Evolutionary conservation across 2,113 vertebrate species (phyloP).

Genomic region (Mesoclemmys tuberculata): DNA sequence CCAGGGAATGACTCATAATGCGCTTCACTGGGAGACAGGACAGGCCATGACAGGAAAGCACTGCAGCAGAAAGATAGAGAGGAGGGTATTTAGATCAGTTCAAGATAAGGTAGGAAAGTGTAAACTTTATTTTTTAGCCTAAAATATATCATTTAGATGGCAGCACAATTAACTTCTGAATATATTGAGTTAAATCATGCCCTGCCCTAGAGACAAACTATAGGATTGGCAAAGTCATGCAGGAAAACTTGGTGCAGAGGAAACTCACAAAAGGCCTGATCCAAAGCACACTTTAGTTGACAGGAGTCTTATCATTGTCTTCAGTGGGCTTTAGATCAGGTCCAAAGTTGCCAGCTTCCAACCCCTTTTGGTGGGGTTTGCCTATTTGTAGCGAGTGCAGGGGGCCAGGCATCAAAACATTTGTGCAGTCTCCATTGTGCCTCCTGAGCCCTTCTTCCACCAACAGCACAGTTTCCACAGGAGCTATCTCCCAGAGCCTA

Average conservation of each 20-base stretch:
- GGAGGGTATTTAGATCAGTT: conserved; percentile 42
- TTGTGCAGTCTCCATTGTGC: not conserved
- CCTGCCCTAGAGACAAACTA: not conserved
- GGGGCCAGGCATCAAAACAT: not conserved
- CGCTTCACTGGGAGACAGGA: conserved; percentile 56
- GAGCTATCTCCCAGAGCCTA: not conserved
- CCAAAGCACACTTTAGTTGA: not conserved
- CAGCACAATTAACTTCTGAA: conserved; percentile 11
- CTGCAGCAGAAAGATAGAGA: conserved; percentile 4
- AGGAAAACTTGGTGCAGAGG: not conserved
- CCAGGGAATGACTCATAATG: conserved; percentile 54
- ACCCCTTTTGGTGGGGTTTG: not conserved
- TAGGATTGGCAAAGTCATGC: not conserved
- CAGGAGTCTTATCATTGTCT: not conserved
- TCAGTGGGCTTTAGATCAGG: not conserved
- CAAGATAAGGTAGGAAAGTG: conserved; percentile 1
- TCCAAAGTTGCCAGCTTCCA: not conserved
- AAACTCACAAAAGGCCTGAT: not conserved
- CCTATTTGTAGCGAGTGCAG: not conserved
- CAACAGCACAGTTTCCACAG: not conserved
- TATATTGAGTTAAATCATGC: not conserved
- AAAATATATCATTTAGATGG: not conserved
- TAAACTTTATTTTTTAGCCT: conserved; percentile 11
- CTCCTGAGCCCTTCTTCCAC: not conserved
- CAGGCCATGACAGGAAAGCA: conserved; percentile 74